phyloP scores from a whole-genome alignment of 2,113 vertebrate species.

The Neogale vison region DNA sequence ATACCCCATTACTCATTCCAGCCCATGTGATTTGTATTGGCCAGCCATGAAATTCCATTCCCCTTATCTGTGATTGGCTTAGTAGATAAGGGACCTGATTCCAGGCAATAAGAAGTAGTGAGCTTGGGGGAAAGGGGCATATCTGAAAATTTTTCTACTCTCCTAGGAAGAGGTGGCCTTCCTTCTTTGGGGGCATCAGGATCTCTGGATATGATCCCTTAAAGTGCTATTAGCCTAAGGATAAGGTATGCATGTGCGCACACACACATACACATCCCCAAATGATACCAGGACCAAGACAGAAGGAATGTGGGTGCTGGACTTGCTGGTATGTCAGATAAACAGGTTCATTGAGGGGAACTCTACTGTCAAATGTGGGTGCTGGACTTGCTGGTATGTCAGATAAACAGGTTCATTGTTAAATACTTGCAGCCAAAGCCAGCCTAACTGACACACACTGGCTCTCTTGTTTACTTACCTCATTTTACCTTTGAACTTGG shows the following conservation, averaged over 20 bases:
- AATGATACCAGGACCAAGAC: not conserved
- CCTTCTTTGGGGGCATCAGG: not conserved
- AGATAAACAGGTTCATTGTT: not conserved
- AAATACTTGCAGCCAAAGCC: not conserved
- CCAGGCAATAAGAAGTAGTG: not conserved
- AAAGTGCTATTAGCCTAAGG: not conserved
- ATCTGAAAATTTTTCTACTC: not conserved
- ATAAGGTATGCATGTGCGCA: rapidly evolving
- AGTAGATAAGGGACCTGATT: not conserved
- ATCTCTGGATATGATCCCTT: not conserved
- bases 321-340: not conserved
- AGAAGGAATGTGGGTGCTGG: not conserved
- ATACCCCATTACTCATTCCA: not conserved
- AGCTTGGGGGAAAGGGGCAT: not conserved
- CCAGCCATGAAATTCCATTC: not conserved
- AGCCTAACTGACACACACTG: not conserved
- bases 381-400: not conserved
- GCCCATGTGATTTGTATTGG: not conserved
- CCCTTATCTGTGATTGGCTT: not conserved
- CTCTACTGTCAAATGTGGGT: too few relatives aligned
- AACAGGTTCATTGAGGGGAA: not conserved
- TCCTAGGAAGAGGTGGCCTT: not conserved
- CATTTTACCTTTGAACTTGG: not conserved
- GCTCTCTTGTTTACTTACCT: not conserved
- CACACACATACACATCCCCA: too few relatives aligned